A percentile compares a stretch with the other conserved stretches of the same genome.
Evolutionary conservation across 2,113 vertebrate genomes (phyloP).

Genomic region (Bothrops jararaca): DNA sequence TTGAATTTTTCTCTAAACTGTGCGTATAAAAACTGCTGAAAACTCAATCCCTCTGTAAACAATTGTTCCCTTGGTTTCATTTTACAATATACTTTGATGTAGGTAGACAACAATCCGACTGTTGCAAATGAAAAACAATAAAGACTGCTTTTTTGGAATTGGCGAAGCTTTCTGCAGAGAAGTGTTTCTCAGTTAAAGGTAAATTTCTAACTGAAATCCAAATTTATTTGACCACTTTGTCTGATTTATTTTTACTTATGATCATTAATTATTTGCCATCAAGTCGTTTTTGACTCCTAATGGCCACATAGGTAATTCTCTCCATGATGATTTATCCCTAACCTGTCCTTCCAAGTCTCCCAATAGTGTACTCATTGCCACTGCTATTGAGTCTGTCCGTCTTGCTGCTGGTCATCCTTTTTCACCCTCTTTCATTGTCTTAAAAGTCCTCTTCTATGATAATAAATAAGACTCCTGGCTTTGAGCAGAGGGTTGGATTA

Average conservation of each 20-base stretch:
- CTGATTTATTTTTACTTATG: not conserved
- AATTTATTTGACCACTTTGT: not conserved
- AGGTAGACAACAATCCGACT: not conserved
- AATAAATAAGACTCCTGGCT: not conserved
- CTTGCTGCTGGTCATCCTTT: not conserved
- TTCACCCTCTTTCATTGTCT: not conserved
- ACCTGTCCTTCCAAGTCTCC: not conserved
- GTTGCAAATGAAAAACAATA: not conserved
- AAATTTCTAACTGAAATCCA: not conserved
- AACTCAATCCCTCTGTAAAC: not conserved
- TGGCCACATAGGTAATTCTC: not conserved
- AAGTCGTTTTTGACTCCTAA: not conserved
- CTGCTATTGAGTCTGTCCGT: not conserved
- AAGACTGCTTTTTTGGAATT: not conserved
- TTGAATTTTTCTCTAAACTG: not conserved
- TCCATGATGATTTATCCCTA: not conserved
- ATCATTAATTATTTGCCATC: not conserved
- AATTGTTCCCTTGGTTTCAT: not conserved
- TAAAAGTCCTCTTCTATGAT: not conserved
- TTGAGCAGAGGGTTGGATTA: not conserved
- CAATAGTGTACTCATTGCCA: not conserved
- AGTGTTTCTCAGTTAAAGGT: not conserved
- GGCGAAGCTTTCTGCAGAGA: not conserved
- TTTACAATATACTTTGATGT: not conserved
- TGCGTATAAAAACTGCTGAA: not conserved